Evolutionary conservation across 2,797 vertebrate species (phyloP), one percentile per base, ranked within the genome.

Genomic region (Distichodus sexfasciatus): DNA sequence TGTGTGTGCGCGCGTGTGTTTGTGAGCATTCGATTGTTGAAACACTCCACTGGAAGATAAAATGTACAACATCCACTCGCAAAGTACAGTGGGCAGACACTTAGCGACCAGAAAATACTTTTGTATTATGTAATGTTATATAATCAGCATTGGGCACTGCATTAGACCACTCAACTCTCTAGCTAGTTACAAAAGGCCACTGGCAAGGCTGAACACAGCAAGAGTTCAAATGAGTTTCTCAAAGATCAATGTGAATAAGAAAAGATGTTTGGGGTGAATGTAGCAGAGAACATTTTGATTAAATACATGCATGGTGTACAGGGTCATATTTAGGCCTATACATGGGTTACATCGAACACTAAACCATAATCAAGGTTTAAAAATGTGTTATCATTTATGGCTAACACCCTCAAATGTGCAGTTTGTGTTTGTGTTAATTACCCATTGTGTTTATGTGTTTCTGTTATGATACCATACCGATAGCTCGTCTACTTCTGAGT

Each of bases 401-500:
- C 7, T 15, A 11, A 24, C 21, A 19, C 55, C 23, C 55, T 58
- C 55, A 58, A 2, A 58, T 58, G 11, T 41, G 35, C 14, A 26
- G 35, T 35, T 15, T 26, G 19, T 24, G 28, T 57, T 29, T 19
- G 26, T 6, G 24, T 23, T 60, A 40, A 60, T 60, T 33, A 55
- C 31, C 7, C 23, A 12, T 31, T 24, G 28, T 61, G 33, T 68
- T 71, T 44, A 61, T 71, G 23, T 35, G 23, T 23, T 41, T 57
- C 19, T 36, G 57, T 66, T 50, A 63, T 44, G 51, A 38, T n/a
- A 33, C 36, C 48, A 29, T 28, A 19, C 9, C 24, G 21, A 62
- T 33, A 40, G 41, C 40, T 55, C 17, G 24, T 60, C 71, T 26
- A 54, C 50, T 65, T 74, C 76, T 78, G 60, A 85, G 79, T 75